Conservation (phyloP, 2,797 vertebrate genomes). For the Fringilla coelebs region DNA sequence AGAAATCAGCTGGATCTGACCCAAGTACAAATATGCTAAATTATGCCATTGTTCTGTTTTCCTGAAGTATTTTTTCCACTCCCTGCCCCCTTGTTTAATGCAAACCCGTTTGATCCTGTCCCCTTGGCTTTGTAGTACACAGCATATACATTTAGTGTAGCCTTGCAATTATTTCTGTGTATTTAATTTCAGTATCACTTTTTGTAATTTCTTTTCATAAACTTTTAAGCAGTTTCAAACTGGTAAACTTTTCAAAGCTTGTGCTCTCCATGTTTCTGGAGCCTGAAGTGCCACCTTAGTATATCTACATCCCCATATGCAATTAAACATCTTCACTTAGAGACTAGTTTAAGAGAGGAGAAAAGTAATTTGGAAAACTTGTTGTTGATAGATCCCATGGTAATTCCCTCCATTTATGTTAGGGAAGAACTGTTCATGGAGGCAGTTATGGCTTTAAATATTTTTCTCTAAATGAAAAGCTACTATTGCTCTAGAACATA, state of each 20-base stretch:
- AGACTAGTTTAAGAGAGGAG: neutral
- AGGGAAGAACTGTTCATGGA: neutral
- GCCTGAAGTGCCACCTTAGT: neutral
- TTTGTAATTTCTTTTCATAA: neutral
- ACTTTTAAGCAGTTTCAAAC: neutral
- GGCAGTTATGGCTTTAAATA: neutral
- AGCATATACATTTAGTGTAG: neutral
- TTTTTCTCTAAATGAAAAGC: neutral
- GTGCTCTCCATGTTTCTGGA: neutral
- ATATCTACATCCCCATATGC: neutral
- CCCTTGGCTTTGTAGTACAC: neutral
- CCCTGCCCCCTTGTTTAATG: neutral
- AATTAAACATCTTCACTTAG: neutral
- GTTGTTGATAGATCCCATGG: neutral
- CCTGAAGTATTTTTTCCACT: neutral
- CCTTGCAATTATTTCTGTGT: neutral
- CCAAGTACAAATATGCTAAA: neutral
- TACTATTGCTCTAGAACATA: neutral
- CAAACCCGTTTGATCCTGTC: neutral
- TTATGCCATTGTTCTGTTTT: slow-evolving; percentile 18
- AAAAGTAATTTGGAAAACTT: neutral
- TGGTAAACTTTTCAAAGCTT: neutral
- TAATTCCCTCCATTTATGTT: neutral
- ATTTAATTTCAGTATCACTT: neutral
- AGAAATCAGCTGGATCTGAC: neutral